Conservation (phyloP, 2,888 invertebrate genomes). For the Himalopsyche kuldschensis region DNA sequence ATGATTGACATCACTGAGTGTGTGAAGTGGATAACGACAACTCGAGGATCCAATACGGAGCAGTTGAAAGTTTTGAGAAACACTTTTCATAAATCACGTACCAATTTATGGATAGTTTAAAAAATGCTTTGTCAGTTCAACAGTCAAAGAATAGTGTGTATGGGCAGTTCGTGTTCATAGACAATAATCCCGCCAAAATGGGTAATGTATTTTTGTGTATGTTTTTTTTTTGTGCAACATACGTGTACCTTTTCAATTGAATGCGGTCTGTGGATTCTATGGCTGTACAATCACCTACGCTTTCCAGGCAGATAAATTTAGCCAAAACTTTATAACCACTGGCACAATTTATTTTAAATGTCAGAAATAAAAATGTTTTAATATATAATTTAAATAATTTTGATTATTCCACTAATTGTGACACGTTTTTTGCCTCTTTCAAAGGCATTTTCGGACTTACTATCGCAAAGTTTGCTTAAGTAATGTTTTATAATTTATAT, state of each 20-base stretch:
- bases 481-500: too few species aligned
- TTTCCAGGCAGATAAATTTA: background rate
- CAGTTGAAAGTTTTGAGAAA: background rate
- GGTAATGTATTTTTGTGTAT: background rate
- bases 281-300: background rate
- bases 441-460: too few species aligned
- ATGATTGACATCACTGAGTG: too few species aligned
- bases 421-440: too few species aligned
- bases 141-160: background rate
- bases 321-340: background rate
- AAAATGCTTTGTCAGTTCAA: background rate
- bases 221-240: background rate
- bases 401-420: too few species aligned
- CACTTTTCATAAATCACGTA: background rate
- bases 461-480: too few species aligned
- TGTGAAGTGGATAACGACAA: too few species aligned
- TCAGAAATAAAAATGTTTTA: too few species aligned
- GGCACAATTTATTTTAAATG: background rate
- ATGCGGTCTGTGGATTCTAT: background rate
- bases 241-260: background rate
- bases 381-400: too few species aligned
- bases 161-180: background rate
- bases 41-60: too few species aligned
- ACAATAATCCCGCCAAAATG: background rate
- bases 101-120: background rate